These are phyloP conservation scores for Dexiosoma caninum DNA, from an alignment of 2,888 invertebrate species.

Conservation along the genomic window DNA sequence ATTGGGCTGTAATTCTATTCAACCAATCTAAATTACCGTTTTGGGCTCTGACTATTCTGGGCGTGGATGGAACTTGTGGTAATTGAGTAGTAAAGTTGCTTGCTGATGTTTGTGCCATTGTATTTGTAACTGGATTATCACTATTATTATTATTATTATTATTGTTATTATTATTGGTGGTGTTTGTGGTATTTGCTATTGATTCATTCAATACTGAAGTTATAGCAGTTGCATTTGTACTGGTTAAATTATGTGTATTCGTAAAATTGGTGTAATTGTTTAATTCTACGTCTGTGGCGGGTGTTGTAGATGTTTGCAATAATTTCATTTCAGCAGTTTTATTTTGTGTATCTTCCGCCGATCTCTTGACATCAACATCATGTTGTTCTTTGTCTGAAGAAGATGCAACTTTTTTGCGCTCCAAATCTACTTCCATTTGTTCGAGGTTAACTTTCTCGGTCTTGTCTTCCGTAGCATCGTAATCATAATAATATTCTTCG, in stretches of 20 bases:
- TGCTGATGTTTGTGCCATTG: slow-evolving; percentile 24
- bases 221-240: slow-evolving; percentile 46
- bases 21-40: slow-evolving; percentile 58
- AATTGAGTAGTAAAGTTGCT: slow-evolving; percentile 39
- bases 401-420: slow-evolving; percentile 18
- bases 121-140: slow-evolving; percentile 17
- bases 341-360: slow-evolving; percentile 56
- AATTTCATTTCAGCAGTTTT: slow-evolving; percentile 36
- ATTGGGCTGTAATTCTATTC: slow-evolving; percentile 35
- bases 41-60: slow-evolving; percentile 66
- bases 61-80: slow-evolving; percentile 65
- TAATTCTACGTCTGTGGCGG: slow-evolving; percentile 40
- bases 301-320: slow-evolving; percentile 8
- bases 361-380: slow-evolving; percentile 64
- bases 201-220: slow-evolving; percentile 2
- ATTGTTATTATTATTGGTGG: slow-evolving; percentile 21
- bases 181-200: slow-evolving; percentile 28
- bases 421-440: slow-evolving; percentile 37
- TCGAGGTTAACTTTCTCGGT: slow-evolving; percentile 17
- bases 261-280: slow-evolving; percentile 72
- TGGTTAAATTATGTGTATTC: slow-evolving; percentile 20
- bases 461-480: slow-evolving; percentile 25
- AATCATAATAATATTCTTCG: slow-evolving; percentile 47
- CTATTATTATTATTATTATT: slow-evolving; percentile 21
- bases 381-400: slow-evolving; percentile 5